Base-by-base conservation (phyloP, 2,888 invertebrate species). In the Drosophila pegasa region DNA sequence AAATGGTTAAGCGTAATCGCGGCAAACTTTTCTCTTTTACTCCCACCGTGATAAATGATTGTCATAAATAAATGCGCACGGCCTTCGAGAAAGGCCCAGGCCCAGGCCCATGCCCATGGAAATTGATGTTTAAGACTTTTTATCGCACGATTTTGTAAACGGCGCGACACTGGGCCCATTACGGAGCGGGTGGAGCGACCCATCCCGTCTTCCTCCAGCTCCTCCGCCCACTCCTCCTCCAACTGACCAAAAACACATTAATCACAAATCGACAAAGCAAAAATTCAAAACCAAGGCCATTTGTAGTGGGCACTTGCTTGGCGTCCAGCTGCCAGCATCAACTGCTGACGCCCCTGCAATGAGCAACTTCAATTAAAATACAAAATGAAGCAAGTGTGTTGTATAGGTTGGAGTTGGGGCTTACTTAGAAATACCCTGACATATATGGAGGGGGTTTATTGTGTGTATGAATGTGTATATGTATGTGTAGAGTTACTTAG, bases 41-140 rank as follows among this genome's bases (percentile, higher is more conserved):
- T 71, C 63, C 61, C 56, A 43, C 62, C 56, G 88, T 90, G 91
- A 90, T 90, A 90, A 90, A 90, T 90, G 90, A 89, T 86, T 90
- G 91, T 90, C 90, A 90, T 90, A 90, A 90, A 90, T 90, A 90
- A 90, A 87, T 75, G 62, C 67, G 64, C 71, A 71, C 22, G 59
- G 57, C 56, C 58, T 10, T 25, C 66, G 54, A 27, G 69, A 62
- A 77, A 74, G 57, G 72, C 68, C 76, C 71, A 65, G 69, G 67
- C 77, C 79, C 75, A 74, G 57, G 72, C 68, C 76, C 71, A 65
- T 69, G 67, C 77, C 79, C 75, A 75, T 75, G 89, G 88, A 86
- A 86, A 89, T 89, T 86, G 88, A 88, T 89, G 86, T 80, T 87
- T 86, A 88, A 83, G 89, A 72, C 78, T 86, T 87, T 87, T 87